These are phyloP conservation scores for Protaetia brevitarsis DNA, from an alignment of 1,140 invertebrate genomes.

Conservation along the genomic window DNA sequence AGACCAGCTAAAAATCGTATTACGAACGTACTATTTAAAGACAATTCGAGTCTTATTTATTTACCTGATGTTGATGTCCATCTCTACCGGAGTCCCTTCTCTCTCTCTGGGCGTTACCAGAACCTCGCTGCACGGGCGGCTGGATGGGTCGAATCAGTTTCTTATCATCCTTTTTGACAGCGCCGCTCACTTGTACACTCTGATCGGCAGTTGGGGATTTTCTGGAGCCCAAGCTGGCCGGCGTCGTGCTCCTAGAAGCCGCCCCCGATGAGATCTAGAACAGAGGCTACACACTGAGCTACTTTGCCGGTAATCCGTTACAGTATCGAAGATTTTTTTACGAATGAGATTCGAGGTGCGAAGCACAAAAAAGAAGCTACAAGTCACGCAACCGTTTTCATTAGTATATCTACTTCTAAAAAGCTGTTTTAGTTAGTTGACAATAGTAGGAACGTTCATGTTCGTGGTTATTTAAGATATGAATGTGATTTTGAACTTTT, in stretches of 20 bases:
- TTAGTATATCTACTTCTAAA: no score
- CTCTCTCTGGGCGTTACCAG: constrained; percentile 35
- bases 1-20: no score
- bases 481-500: no score
- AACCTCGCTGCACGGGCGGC: constrained; percentile 39
- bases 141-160: constrained; percentile 44
- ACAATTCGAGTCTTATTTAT: no score
- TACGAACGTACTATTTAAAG: background rate
- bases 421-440: no score
- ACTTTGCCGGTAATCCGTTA: background rate
- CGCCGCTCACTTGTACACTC: constrained; percentile 60
- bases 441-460: no score
- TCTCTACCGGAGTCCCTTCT: constrained; percentile 42
- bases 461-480: no score
- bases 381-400: no score
- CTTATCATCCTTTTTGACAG: constrained; percentile 40
- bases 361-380: background rate
- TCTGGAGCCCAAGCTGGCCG: constrained; percentile 63
- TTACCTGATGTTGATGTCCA: constrained; percentile 1
- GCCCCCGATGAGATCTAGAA: constrained; percentile 70
- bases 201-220: constrained; percentile 83
- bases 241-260: constrained; percentile 72
- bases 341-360: background rate
- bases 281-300: constrained; percentile 54
- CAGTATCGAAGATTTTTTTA: background rate